Evolutionary conservation across 2,797 vertebrate genomes (phyloP), one percentile per base, ranked within the genome.

Genomic region (Pristis pectinata): DNA sequence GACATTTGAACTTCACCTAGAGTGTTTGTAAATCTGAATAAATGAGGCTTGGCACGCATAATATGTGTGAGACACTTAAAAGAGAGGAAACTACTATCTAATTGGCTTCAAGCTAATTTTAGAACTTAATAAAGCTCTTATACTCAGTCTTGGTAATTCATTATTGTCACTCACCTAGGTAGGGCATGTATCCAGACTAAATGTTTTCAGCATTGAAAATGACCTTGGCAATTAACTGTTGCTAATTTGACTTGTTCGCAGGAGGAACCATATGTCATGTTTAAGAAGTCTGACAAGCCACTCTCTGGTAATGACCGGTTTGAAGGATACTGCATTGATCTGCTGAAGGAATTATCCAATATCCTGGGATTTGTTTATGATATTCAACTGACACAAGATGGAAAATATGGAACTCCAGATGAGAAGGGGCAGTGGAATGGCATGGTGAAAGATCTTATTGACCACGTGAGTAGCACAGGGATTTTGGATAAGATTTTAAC

Each of bases 231-330:
- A 94, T 94, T 94, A 94, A 76, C 67, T 94, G 92, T 53, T 76
- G 67, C 49, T 76, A 94, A 94, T 74, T 49, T 94, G 92, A 94
- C 67, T 93, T 93, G 91, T 95, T 94, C 94, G 76, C 97, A 99
- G 99, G 99, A 99, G 96, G 98, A 99, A 96, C 99, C 99, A 95
- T 99, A 99, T 82, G 98, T 99, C 97, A 99, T 99, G 99, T 99
- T 99, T 97, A 98, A 98, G 95, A 99, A 98, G 96, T 99, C 99
- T 0, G 98, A 99, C 97, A 98, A 98, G 15, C 98, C 98, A 19
- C 97, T 99, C 67, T 98, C 98, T 0, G 99, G 99, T 94, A 99
- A 99, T 0, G 98, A 99, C 95, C 98, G 99, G 37, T 99, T 99
- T 30, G 99, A 99, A 97, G 99, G 99, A 67, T 99, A 98, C 97